These are phyloP conservation scores for Scaptodrosophila lebanonensis DNA, from an alignment of 1,140 invertebrate species.

Conservation along the genomic window DNA sequence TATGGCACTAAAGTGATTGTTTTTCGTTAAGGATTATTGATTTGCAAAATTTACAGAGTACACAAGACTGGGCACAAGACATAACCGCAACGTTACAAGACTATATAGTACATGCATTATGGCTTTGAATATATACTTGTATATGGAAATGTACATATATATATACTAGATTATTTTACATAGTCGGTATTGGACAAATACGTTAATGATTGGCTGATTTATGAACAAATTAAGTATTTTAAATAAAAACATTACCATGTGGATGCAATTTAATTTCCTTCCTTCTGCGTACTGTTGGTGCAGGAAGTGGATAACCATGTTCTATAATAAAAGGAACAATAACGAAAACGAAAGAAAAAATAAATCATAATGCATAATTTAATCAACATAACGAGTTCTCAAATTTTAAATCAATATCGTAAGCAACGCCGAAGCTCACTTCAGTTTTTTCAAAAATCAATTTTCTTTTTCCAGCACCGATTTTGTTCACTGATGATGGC, in stretches of 20 bases:
- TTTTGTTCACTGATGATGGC: no score
- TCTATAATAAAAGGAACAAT: conserved; percentile 64
- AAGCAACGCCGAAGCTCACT: no score
- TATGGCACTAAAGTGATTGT: no score
- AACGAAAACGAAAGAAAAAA: conserved; percentile 31
- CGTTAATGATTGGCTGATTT: no score
- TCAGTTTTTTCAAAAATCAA: no score
- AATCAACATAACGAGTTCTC: no score
- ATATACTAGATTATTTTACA: conserved; percentile 7
- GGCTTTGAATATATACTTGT: no score
- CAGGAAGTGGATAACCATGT: conserved; percentile 76
- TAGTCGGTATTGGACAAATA: neutral
- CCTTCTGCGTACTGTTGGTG: conserved; percentile 75
- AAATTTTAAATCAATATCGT: no score
- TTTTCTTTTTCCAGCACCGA: no score
- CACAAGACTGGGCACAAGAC: conserved; percentile 37
- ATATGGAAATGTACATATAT: conserved; percentile 8
- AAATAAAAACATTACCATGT: conserved; percentile 73
- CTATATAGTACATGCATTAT: no score
- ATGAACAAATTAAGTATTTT: conserved; percentile 47
- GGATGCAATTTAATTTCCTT: conserved; percentile 77
- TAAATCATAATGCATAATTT: conserved; percentile 25
- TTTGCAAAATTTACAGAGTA: conserved; percentile 47
- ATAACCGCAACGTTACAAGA: no score
- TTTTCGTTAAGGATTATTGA: conserved; percentile 3